Conservation (phyloP, 2,797 vertebrate species). For the Hybognathus amarus region DNA sequence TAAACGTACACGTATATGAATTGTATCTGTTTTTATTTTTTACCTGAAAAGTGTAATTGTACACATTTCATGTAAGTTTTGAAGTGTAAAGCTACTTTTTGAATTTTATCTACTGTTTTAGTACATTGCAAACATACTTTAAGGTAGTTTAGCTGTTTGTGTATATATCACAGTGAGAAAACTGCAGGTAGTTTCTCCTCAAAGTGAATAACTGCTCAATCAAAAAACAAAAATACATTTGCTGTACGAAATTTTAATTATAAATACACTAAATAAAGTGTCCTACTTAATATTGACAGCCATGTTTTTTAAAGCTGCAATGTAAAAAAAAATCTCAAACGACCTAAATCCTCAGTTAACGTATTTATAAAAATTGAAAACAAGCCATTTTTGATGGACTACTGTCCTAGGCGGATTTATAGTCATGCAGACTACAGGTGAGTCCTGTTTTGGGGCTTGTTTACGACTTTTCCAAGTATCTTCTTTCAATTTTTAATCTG, state of each 20-base stretch:
- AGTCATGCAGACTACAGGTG: not conserved
- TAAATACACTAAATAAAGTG: not conserved
- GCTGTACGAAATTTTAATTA: not conserved
- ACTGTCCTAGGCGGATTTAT: not conserved
- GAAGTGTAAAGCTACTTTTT: constrained; percentile 71
- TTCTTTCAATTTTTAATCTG: not conserved
- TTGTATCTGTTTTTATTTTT: constrained; percentile 65
- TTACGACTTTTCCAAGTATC: not conserved
- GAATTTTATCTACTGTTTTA: constrained; percentile 70
- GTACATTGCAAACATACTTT: not conserved
- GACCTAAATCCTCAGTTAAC: too few species aligned
- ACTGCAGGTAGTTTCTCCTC: not conserved
- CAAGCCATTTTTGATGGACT: not conserved
- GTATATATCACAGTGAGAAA: too few species aligned
- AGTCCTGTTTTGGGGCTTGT: not conserved
- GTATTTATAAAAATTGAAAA: too few species aligned
- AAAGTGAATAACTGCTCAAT: not conserved
- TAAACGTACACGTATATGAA: constrained; percentile 71
- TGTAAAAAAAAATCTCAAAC: too few species aligned
- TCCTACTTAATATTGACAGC: not conserved
- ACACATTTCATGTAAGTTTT: constrained; percentile 68
- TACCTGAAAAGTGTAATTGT: constrained; percentile 35
- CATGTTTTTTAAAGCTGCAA: too few species aligned
- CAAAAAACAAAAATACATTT: too few species aligned
- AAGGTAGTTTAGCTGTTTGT: not conserved